phyloP scores from a whole-genome alignment of 2,888 invertebrate genomes.

The Drosophila siamana region DNA sequence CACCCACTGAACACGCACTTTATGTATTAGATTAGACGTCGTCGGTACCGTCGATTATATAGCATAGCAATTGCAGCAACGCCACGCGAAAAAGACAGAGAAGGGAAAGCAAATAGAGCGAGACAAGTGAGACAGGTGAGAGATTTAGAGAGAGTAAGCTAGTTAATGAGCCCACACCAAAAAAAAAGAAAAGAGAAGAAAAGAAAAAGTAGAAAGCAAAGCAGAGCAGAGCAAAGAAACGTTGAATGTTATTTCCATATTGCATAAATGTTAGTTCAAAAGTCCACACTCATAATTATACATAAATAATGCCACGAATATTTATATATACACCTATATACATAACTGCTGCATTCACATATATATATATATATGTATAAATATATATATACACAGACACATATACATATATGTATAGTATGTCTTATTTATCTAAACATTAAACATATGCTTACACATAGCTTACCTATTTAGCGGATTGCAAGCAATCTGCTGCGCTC shows the following conservation, averaged over 20 bases:
- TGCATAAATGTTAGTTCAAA: constrained; percentile 70
- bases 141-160: constrained; percentile 8
- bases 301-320: constrained; percentile 28
- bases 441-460: constrained; percentile 38
- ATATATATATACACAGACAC: constrained; percentile 5
- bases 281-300: constrained; percentile 43
- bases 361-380: constrained; percentile 15
- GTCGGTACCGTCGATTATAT: constrained; percentile 20
- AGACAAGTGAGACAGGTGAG: neutral
- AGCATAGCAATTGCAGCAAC: constrained; percentile 14
- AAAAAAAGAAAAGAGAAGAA: constrained; percentile 35
- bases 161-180: constrained; percentile 47
- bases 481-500: neutral
- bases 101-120: neutral
- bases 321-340: constrained; percentile 17
- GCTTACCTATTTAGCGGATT: constrained; percentile 34
- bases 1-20: constrained; percentile 26
- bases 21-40: constrained; percentile 39
- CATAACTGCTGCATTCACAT: constrained; percentile 7
- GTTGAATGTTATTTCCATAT: constrained; percentile 61
- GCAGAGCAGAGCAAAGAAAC: neutral
- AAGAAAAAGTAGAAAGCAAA: no score
- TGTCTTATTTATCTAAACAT: constrained; percentile 30
- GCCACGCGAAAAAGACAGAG: constrained; percentile 8
- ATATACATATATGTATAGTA: constrained; percentile 15